Evolutionary conservation across 2,113 vertebrate species (phyloP).

Genomic region (Junco hyemalis): DNA sequence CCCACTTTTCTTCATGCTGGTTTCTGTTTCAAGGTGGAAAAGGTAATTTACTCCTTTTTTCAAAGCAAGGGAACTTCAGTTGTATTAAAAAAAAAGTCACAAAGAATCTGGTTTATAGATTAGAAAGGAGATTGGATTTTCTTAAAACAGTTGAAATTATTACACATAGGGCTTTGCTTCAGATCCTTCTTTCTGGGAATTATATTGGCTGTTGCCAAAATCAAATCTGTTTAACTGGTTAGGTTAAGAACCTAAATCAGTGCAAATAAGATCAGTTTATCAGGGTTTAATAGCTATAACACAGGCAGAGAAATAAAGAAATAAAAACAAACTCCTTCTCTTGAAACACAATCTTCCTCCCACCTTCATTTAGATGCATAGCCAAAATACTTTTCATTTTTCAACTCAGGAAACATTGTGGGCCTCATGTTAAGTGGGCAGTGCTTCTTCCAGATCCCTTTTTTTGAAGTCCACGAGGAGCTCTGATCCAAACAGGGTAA

Average conservation of each 20-base stretch:
- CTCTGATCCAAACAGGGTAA: background rate
- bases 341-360: constrained; percentile 1
- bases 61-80: background rate
- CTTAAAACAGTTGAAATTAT: constrained; percentile 31
- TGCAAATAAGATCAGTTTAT: constrained; percentile 42
- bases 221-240: constrained; percentile 44
- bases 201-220: background rate
- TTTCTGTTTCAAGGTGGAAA: constrained; percentile 14
- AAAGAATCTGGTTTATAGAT: constrained; percentile 42
- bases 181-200: constrained; percentile 57
- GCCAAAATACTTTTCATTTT: constrained; percentile 57
- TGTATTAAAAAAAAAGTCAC: background rate
- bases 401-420: constrained; percentile 36
- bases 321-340: background rate
- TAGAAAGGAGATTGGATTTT: constrained; percentile 18
- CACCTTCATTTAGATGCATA: background rate
- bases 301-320: background rate
- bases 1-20: background rate
- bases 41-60: background rate
- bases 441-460: background rate
- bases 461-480: background rate
- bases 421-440: constrained; percentile 12
- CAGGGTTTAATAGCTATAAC: constrained; percentile 37
- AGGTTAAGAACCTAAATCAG: constrained; percentile 14
- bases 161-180: background rate